Conservation (phyloP, 2,888 invertebrate genomes). For the Prosopocoilus inquinatus region DNA sequence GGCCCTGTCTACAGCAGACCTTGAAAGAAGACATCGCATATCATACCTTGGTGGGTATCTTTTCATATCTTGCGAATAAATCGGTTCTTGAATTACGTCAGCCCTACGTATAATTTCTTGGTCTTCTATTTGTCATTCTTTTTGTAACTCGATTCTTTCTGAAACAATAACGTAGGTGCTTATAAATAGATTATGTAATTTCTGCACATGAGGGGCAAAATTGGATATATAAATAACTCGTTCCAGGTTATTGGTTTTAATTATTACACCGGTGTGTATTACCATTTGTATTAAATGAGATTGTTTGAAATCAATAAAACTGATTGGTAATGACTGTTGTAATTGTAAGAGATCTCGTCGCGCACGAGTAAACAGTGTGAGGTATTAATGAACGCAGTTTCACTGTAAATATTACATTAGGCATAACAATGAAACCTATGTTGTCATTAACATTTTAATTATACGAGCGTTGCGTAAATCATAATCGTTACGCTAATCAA, state of each 20-base stretch:
- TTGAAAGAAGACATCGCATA: not conserved
- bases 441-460: slow-evolving; percentile 2
- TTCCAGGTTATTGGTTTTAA: slow-evolving; percentile 8
- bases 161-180: not conserved
- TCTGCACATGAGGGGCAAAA: not conserved
- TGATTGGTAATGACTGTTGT: not conserved
- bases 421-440: not conserved
- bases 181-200: not conserved
- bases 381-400: not conserved
- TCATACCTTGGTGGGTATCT: too few relatives aligned
- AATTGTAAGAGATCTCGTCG: not conserved
- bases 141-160: not conserved
- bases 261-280: not conserved
- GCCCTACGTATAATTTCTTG: not conserved
- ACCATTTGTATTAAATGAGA: not conserved
- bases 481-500: not conserved
- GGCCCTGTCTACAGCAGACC: not conserved
- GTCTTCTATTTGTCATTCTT: not conserved
- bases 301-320: not conserved
- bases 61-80: too few relatives aligned
- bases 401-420: not conserved
- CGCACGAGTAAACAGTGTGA: not conserved
- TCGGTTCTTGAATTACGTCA: too few relatives aligned
- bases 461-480: not conserved
- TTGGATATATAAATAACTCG: not conserved